Evolutionary conservation across 2,113 vertebrate species (phyloP), one percentile per base, ranked within the genome.

Genomic region (Stegostoma tigrinum): DNA sequence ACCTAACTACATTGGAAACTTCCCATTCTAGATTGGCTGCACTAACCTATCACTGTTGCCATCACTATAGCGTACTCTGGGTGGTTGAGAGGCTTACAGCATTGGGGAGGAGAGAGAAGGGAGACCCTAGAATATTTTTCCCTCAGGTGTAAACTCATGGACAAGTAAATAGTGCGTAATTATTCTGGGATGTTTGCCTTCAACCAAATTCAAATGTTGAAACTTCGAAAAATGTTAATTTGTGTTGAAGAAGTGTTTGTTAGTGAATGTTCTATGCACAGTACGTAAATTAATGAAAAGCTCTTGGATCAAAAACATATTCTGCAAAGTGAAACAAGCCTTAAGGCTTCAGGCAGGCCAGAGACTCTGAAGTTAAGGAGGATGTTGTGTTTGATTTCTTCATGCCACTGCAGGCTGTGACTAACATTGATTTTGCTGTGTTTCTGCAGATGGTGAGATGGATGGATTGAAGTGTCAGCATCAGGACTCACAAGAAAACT

Each of bases 401-500:
- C 30, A 68, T 75, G 45, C 21, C 67, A 72, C 42, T 30, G 5
- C 38, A 34, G 17, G 30, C 68, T 30, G 67, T 45, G 45, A 10
- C 45, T 90, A 90, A 95, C 70, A 45, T 95, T 93, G 52, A 17
- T 70, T 68, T 94, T 38, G 38, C 19, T 48, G 21, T 94, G 42
- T 95, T 94, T n/a, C 87, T 96, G 94, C 97, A 98, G 98, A 98
- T 0, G 98, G 98, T 48, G 97, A 98, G 96, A 98, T 98, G 96
- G 98, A 99, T 96, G 97, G 98, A 96, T 98, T 98, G 96, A 99
- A 99, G 97, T 99, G 99, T 97, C 99, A 98, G 96, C 99, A 99
- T 97, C 98, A 98, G 97, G 99, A 99, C 97, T 98, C 98, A 85
- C 98, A 98, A 98, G 99, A 99, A 96, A 99, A 98, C 97, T 99